Conservation (phyloP, 2,113 vertebrate genomes). For the rabbit (Oryctolagus cuniculus) region mOryCun1.1 NC_091433.1:168586001-168586500, state of each 20-base stretch:
- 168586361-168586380: not conserved
- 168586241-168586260: not conserved
- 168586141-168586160: not conserved
- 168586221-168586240: not conserved
- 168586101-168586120: not conserved
- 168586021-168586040: not conserved
- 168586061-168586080: not conserved
- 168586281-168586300: not conserved
- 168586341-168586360: not conserved
- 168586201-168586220: not conserved
- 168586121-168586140: constrained; percentile 22
- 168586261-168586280: not conserved
- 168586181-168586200: not conserved
- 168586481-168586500: not conserved
- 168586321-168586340: not conserved
- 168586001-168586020: not conserved
- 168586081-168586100: not conserved
- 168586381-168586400: not conserved
- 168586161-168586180: not conserved
- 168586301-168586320: not conserved
- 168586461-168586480: not conserved
- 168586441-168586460: not conserved
- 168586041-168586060: not conserved
- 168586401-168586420: not conserved
- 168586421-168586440: too few species aligned